These are phyloP conservation scores for Sebastes minor DNA, from an alignment of 2,797 vertebrate species.

Conservation along the genomic window DNA sequence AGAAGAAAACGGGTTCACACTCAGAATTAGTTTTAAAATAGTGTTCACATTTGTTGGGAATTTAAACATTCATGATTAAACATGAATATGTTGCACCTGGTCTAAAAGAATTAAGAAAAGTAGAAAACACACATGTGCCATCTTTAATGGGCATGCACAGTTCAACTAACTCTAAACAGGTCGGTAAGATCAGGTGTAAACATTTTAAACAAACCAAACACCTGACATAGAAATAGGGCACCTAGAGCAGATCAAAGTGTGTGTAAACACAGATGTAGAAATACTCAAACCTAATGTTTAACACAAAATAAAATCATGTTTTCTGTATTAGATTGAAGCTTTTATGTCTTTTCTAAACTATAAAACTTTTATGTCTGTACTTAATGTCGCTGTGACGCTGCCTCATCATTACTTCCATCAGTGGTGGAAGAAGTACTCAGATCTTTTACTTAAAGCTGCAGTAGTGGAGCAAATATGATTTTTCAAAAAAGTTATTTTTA, in stretches of 20 bases:
- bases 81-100: too few species aligned
- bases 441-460: too few species aligned
- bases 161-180: background rate
- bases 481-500: too few species aligned
- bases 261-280: background rate
- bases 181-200: background rate
- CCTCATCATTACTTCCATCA: too few species aligned
- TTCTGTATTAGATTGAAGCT: background rate
- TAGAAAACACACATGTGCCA: background rate
- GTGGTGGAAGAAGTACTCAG: too few species aligned
- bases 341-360: too few species aligned
- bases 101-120: too few species aligned
- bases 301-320: background rate
- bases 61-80: background rate
- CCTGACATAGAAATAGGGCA: background rate
- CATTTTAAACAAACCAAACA: background rate
- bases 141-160: background rate
- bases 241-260: background rate
- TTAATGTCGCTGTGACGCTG: too few species aligned
- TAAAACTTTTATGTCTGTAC: fast-evolving
- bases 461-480: too few species aligned
- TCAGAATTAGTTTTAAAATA: background rate
- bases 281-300: background rate
- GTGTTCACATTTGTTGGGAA: background rate
- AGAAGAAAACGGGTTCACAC: background rate